phyloP scores from a whole-genome alignment of 53 echinoderm and acorn worm genomes.

The Mesocentrotus franciscanus region DNA sequence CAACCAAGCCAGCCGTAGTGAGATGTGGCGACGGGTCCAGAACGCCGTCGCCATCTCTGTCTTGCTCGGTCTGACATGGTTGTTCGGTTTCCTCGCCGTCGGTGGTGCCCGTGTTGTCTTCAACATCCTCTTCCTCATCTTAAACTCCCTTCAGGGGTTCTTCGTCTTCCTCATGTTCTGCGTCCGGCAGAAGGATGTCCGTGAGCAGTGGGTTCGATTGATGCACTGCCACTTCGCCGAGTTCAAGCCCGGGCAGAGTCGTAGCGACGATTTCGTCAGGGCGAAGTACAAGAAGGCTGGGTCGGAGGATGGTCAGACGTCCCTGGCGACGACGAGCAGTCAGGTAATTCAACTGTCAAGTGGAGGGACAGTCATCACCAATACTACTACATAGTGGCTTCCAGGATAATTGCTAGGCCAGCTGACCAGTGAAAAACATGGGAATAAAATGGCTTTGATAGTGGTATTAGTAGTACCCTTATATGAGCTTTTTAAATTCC shows the following conservation, averaged over 20 bases:
- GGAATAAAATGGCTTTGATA: too few species aligned
- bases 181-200: constrained; percentile 71
- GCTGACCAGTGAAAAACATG: too few species aligned
- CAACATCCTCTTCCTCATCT: constrained; percentile 80
- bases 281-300: neutral
- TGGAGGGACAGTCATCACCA: neutral
- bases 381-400: too few species aligned
- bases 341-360: neutral
- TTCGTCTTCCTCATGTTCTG: constrained; percentile 83
- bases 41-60: constrained; percentile 77
- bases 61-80: constrained; percentile 83
- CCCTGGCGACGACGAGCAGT: neutral
- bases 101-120: constrained; percentile 69
- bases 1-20: neutral
- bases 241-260: neutral
- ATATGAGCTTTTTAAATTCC: too few species aligned
- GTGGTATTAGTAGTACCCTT: too few species aligned
- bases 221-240: neutral
- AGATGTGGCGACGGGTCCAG: constrained; percentile 64
- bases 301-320: too few species aligned
- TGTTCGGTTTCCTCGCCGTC: constrained; percentile 79
- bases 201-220: constrained; percentile 61
- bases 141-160: constrained; percentile 85
- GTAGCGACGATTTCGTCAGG: constrained; percentile 6
- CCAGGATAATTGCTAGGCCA: too few species aligned